phyloP scores from a whole-genome alignment of 1,140 invertebrate genomes.

The Bombus superbus region DNA sequence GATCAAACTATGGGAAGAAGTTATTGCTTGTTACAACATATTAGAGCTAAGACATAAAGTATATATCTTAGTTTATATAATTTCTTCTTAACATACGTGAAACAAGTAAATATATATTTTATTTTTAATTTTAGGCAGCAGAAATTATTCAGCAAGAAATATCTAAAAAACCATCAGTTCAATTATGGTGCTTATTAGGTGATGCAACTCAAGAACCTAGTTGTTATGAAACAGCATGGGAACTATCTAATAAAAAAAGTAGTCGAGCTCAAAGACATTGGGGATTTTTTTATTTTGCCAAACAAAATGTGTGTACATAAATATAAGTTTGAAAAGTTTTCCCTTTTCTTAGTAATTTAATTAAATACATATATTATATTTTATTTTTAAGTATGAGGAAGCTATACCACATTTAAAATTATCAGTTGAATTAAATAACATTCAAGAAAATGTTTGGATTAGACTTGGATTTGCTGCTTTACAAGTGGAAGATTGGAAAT shows the following conservation, averaged over 20 bases:
- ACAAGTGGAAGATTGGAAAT: constrained; percentile 90
- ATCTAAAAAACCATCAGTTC: constrained; percentile 90
- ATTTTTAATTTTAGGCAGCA: constrained; percentile 86
- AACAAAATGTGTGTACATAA: constrained; percentile 83
- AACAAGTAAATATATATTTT: constrained; percentile 20
- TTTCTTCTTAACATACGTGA: background rate
- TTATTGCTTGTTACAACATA: constrained; percentile 94
- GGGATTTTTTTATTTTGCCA: constrained; percentile 90
- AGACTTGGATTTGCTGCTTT: constrained; percentile 94
- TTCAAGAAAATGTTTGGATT: constrained; percentile 93
- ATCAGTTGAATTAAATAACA: constrained; percentile 92
- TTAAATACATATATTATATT: constrained; percentile 38
- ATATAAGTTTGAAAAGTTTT: background rate
- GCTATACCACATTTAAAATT: constrained; percentile 91
- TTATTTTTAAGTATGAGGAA: constrained; percentile 85
- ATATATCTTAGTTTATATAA: constrained; percentile 44
- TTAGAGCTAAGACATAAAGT: constrained; percentile 93
- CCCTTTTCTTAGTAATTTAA: constrained; percentile 17
- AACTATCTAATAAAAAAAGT: constrained; percentile 91
- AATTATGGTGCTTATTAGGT: constrained; percentile 94
- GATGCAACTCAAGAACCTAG: constrained; percentile 88
- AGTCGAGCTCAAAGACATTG: constrained; percentile 92
- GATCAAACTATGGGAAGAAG: constrained; percentile 95
- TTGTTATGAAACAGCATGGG: constrained; percentile 95
- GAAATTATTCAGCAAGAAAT: constrained; percentile 93